Percentiles rank a stretch among this genome's conserved stretches.
These are phyloP conservation scores for Cynopterus sphinx DNA, from an alignment of 2,797 vertebrate species.

Conservation along the genomic window DNA sequence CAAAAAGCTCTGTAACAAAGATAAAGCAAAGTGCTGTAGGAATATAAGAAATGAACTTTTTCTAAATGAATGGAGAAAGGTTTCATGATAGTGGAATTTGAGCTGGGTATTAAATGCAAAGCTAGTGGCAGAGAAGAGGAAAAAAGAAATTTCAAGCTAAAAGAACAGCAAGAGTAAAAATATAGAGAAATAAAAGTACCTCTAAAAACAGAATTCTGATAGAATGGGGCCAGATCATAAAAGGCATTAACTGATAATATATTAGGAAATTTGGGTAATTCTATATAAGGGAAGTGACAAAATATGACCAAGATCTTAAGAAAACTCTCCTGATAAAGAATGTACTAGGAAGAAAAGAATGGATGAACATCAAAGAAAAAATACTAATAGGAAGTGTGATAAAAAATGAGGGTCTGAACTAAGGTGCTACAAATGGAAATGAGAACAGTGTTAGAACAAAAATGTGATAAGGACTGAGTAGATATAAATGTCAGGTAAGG, in stretches of 20 bases:
- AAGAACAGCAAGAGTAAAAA: background rate
- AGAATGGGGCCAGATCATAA: slow-evolving; percentile 15
- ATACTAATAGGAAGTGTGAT: background rate
- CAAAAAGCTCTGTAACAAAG: slow-evolving; percentile 48
- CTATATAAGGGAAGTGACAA: background rate
- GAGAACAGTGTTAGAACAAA: background rate
- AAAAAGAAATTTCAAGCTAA: background rate
- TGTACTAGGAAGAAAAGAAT: background rate
- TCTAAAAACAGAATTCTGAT: slow-evolving; percentile 16
- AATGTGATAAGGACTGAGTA: background rate
- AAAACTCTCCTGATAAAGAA: slow-evolving; percentile 29
- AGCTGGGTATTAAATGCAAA: slow-evolving; percentile 23
- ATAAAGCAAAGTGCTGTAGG: background rate
- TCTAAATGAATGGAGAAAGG: background rate
- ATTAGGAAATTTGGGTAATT: background rate
- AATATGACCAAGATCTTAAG: slow-evolving; percentile 14
- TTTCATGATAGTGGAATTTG: background rate
- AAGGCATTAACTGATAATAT: slow-evolving; percentile 24
- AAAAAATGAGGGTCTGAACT: background rate
- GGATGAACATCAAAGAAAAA: background rate
- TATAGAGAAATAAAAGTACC: slow-evolving; percentile 15
- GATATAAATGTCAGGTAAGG: background rate
- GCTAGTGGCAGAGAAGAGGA: background rate
- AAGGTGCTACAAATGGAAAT: background rate
- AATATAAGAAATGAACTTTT: background rate